phyloP scores from a whole-genome alignment of 30 jellyfish, hydroid and myxozoan species.

The Hydractinia echinata region DNA sequence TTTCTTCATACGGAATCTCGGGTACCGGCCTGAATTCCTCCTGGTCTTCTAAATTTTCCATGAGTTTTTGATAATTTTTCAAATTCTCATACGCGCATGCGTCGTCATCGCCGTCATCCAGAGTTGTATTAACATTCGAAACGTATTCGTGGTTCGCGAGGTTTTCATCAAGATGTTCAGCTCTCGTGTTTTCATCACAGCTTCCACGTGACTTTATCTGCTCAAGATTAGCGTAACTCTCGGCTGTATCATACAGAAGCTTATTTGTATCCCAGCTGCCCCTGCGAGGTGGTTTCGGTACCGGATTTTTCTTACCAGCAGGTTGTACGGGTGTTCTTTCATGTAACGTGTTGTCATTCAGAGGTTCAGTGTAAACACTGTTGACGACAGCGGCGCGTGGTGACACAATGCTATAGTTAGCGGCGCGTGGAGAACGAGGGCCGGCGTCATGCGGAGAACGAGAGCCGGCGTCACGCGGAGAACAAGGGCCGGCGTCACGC shows the following conservation, averaged over 20 bases:
- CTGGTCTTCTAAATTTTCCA: not conserved
- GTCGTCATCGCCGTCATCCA: not conserved
- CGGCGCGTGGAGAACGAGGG: not conserved
- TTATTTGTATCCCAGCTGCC: not conserved
- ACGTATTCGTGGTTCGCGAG: not conserved
- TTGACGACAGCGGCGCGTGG: not conserved
- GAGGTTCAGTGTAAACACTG: not conserved
- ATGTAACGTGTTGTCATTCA: not conserved
- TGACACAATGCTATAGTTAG: not conserved
- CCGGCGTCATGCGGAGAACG: too few species aligned
- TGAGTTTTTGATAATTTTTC: not conserved
- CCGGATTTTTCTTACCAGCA: constrained; percentile 21
- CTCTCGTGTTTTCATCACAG: not conserved
- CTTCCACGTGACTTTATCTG: not conserved
- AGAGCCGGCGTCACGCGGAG: too few species aligned
- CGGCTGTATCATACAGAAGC: not conserved
- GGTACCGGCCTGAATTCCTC: constrained; percentile 55
- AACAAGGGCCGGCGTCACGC: too few species aligned
- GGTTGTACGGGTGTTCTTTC: not conserved
- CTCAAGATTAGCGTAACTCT: constrained; percentile 7
- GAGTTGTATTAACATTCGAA: not conserved
- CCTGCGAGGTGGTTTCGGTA: constrained; percentile 48
- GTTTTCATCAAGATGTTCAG: not conserved
- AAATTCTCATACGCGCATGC: not conserved
- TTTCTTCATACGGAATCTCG: constrained; percentile 49